A percentile compares a stretch with the other conserved stretches of the same genome.
Evolutionary conservation across 2,113 vertebrate genomes (phyloP).

Genomic region (Entosphenus tridentatus): DNA sequence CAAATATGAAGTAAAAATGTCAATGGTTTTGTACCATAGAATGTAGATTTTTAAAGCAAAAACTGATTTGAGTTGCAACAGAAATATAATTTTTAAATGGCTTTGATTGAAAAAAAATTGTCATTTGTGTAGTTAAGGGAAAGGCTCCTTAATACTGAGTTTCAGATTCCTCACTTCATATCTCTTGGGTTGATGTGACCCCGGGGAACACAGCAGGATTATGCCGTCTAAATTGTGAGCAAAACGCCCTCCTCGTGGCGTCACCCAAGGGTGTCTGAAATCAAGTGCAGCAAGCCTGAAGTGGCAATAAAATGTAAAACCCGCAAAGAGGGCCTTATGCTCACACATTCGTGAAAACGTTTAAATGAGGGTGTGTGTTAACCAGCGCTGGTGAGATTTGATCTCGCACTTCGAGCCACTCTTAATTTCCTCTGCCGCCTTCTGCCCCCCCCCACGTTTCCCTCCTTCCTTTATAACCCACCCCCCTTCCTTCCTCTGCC

Average conservation of each 20-base stretch:
- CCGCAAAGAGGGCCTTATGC: background rate
- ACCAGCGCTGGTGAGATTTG: background rate
- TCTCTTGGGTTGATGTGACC: too few relatives aligned
- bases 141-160: too few relatives aligned
- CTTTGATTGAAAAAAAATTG: too few relatives aligned
- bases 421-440: background rate
- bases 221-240: background rate
- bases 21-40: too few relatives aligned
- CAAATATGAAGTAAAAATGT: too few relatives aligned
- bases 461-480: background rate
- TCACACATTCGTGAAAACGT: background rate
- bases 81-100: too few relatives aligned
- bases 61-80: too few relatives aligned
- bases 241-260: background rate
- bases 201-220: too few relatives aligned
- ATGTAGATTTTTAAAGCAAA: too few relatives aligned
- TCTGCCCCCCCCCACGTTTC: background rate
- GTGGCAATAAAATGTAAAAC: too few relatives aligned
- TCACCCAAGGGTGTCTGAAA: background rate
- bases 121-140: too few relatives aligned
- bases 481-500: background rate
- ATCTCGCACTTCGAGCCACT: background rate
- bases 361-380: background rate
- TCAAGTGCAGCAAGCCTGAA: background rate
- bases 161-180: too few relatives aligned